Evolutionary conservation across 2,888 invertebrate genomes (phyloP), one percentile per base, ranked within the genome.

Genomic region (Caenorhabditis drosophilae): DNA sequence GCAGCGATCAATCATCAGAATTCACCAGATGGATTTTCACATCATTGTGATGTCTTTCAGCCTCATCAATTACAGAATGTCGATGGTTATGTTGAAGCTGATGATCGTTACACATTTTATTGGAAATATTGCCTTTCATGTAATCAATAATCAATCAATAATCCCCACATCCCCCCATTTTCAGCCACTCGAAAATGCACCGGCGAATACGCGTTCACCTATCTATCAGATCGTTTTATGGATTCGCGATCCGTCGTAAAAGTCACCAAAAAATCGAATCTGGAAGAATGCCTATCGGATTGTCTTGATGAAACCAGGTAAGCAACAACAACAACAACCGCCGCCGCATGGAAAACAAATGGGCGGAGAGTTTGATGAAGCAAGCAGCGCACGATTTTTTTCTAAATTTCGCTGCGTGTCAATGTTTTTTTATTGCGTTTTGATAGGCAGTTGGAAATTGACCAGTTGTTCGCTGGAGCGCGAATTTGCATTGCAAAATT

Each of bases 41-140:
- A 82, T 70, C 77, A 80, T 36, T 83, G 83, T 56, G 79, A 84
- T 52, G 73, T 84, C n/a, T 84, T 76, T 59, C 75, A 75, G 50
- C 73, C 77, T 18, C 75, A 77, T 57, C 77, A 77, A 62, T 63
- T 77, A 15, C 77, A 78, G 48, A 77, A 79, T 49, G 76, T 83
- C 41, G 83, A 83, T 58, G 82, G 81, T 6, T 76, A 79, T 51
- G 78, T 82, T 18, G 83, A 83, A 52, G 83, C 83, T 1, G 81
- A 84, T 46, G 83, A 84, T 52, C 64, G 80, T 23, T 83, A 77
- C 54, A 79, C 81, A 6, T 83, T 83, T 72, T 83, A 80, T 60
- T 81, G 83, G 81, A 83, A 83, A 60, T 83, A 82, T 55, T 83
- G 83, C 60, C 70, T 84, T 22, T 52, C 67, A 26, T 72, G 76